phyloP scores from a whole-genome alignment of 2,797 vertebrate species.

The Eulemur albifrons region DNA sequence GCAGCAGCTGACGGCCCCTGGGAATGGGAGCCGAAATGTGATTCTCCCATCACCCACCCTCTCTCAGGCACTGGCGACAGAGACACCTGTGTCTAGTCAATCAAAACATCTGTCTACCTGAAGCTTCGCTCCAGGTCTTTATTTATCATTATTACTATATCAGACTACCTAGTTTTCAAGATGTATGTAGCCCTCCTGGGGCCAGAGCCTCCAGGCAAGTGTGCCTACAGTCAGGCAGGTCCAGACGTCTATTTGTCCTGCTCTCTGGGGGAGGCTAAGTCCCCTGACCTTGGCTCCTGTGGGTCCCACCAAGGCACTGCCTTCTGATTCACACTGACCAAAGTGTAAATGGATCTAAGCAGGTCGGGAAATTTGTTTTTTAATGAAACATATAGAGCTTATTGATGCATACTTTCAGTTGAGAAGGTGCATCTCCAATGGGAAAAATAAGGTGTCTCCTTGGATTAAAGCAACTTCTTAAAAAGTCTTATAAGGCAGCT shows the following conservation, averaged over 20 bases:
- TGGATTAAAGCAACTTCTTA: slow-evolving; percentile 1
- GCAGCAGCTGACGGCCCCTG: not conserved
- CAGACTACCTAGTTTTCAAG: not conserved
- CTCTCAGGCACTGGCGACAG: not conserved
- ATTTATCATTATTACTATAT: slow-evolving; percentile 42
- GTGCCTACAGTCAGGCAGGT: not conserved
- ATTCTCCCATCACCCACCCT: not conserved
- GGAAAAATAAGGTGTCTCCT: slow-evolving; percentile 26
- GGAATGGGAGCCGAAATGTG: not conserved
- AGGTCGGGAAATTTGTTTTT: slow-evolving; percentile 31
- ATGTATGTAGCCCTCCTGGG: not conserved
- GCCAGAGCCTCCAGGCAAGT: not conserved
- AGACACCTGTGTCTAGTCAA: slow-evolving; percentile 53
- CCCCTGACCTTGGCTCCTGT: not conserved
- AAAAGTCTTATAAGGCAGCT: not conserved
- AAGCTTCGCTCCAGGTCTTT: slow-evolving; percentile 7
- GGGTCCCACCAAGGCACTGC: not conserved
- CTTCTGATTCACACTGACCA: not conserved
- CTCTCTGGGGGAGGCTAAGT: not conserved
- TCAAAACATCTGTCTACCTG: slow-evolving; percentile 58
- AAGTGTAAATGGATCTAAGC: not conserved
- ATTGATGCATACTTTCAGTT: slow-evolving; percentile 32
- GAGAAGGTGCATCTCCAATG: slow-evolving; percentile 41
- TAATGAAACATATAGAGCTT: slow-evolving; percentile 30
- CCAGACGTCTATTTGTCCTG: not conserved